Evolutionary conservation across 2,113 vertebrate genomes (phyloP).

Genomic region (Bubo blakistoni): DNA sequence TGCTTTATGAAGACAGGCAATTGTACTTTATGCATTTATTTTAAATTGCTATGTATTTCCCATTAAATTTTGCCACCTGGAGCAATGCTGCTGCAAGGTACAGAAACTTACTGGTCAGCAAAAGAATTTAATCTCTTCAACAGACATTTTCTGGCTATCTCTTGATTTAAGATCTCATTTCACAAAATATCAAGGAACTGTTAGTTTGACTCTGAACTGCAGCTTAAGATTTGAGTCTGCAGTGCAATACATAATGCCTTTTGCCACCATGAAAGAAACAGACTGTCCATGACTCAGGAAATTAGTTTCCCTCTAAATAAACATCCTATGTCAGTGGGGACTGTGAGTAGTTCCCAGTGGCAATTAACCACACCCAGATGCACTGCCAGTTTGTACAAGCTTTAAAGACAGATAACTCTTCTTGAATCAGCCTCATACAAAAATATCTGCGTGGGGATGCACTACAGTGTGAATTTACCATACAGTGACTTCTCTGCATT

Average conservation of each 20-base stretch:
- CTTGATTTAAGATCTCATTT: background rate
- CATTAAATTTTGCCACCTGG: background rate
- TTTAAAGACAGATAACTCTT: background rate
- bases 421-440: background rate
- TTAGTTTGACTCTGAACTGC: background rate
- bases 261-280: constrained; percentile 4
- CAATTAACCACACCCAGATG: background rate
- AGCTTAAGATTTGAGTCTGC: background rate
- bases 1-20: background rate
- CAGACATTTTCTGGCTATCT: background rate
- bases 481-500: background rate
- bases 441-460: background rate
- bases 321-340: constrained; percentile 19
- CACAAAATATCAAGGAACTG: background rate
- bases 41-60: background rate
- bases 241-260: background rate
- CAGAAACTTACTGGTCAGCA: background rate
- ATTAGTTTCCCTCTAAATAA: constrained; percentile 31
- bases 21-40: background rate
- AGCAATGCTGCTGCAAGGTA: background rate
- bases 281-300: constrained; percentile 12
- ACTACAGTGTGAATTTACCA: background rate
- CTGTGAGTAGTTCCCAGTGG: constrained; percentile 2
- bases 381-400: background rate
- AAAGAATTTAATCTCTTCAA: background rate